Conservation (phyloP, 2,888 invertebrate species). For the Steinernema scapterisci region DNA sequence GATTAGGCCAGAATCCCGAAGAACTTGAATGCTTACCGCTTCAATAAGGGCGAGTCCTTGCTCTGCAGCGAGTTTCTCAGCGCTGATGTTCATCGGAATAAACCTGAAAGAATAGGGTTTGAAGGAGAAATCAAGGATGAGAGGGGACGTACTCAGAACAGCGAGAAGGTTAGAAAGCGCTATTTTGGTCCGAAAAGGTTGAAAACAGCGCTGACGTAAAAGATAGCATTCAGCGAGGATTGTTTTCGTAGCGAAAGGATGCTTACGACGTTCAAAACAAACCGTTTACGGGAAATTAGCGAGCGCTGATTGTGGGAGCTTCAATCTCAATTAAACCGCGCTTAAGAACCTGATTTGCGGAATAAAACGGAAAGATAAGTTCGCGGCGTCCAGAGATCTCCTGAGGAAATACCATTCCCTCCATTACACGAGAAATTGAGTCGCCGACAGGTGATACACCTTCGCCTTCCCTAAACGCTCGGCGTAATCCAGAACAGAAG, state of each 20-base stretch:
- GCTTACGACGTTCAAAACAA: constrained; percentile 3
- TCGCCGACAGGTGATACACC: constrained; percentile 11
- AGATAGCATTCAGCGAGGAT: not conserved
- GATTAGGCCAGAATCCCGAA: not conserved
- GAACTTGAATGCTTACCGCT: constrained; percentile 5
- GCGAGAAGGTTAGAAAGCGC: not conserved
- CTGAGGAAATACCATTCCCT: too few relatives aligned
- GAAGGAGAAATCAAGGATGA: not conserved
- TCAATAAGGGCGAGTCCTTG: not conserved
- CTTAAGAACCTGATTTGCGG: not conserved
- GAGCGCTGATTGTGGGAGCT: too few relatives aligned
- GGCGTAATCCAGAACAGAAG: not conserved
- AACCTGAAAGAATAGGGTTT: not conserved
- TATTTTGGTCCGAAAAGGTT: not conserved
- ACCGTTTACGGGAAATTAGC: not conserved
- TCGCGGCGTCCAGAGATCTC: too few relatives aligned
- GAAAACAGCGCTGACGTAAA: constrained; percentile 11
- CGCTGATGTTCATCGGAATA: not conserved
- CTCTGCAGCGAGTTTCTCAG: not conserved
- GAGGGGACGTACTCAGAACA: too few relatives aligned
- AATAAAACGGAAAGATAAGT: not conserved
- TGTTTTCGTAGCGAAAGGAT: not conserved
- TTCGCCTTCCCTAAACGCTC: not conserved
- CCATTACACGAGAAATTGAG: not conserved
- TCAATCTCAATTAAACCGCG: too few relatives aligned